Evolutionary conservation across 2,113 vertebrate genomes (phyloP), one percentile per base, ranked within the genome.

Genomic region (Rhinichthys klamathensis): DNA sequence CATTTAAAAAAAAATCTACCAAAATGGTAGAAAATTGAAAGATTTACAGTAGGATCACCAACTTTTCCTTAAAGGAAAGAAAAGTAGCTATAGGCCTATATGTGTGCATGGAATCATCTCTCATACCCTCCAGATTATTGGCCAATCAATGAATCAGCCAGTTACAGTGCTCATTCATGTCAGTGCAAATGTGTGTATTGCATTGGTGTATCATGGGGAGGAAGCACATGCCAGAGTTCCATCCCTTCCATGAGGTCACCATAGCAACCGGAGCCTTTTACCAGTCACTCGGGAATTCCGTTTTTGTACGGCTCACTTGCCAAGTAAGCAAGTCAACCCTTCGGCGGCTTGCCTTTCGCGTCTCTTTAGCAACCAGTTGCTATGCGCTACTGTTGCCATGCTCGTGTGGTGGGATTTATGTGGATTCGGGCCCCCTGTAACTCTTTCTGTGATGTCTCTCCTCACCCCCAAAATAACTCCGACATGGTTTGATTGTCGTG

Each of bases 331-430:
- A 91, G 92, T 93, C 86, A 82, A 89, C 54, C 95, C 94, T 93
- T 92, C 89, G 76, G 84, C 90, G 93, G 93, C 90, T 77, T 92
- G 91, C 93, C 88, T 84, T 89, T 92, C 92, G 89, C 92, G 87
- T 96, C 95, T 94, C 92, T 95, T 91, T 95, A 92, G 95, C 95
- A 96, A 96, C 95, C 89, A 78, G 35, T 85, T 94, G 92, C 94
- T 91, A 54, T 92, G 93, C 91, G 92, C 90, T 4, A 87, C 90
- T 89, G 88, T 93, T 94, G 86, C 87, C 83, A 87, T 89, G 86
- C 83, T 74, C 56, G 82, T 86, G 65, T 60, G 49, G 84, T 69
- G 86, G 84, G 82, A 83, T 83, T 89, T 83, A 82, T 69, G 75
- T 80, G 80, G 82, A 87, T 82, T 83, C 77, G 60, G 44, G 27